Conservation (phyloP, 2,797 vertebrate species). For the Bucorvus abyssinicus region DNA sequence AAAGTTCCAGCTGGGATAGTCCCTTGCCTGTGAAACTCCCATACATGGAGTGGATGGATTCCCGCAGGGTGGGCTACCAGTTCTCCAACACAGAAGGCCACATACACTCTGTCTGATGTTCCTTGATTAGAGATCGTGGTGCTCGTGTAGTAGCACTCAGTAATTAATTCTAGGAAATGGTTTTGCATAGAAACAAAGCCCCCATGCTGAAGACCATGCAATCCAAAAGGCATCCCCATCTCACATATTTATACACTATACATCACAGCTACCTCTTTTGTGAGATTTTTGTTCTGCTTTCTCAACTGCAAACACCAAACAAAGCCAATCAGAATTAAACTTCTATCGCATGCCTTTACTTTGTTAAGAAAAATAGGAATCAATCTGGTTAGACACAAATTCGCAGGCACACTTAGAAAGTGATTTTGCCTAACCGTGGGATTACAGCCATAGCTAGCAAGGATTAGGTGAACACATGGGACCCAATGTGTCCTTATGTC, state of each 20-base stretch:
- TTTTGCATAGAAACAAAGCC: not conserved
- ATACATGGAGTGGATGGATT: too few species aligned
- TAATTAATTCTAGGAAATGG: not conserved
- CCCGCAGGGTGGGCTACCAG: not conserved
- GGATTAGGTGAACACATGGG: not conserved
- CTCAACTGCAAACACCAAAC: not conserved
- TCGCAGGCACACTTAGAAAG: not conserved
- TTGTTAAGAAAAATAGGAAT: not conserved
- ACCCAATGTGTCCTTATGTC: not conserved
- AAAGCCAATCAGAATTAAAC: not conserved
- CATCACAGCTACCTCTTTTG: not conserved
- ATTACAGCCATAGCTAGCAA: not conserved
- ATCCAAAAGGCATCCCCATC: not conserved
- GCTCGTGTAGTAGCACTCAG: not conserved
- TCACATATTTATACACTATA: not conserved
- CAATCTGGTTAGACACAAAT: not conserved
- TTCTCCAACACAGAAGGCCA: not conserved
- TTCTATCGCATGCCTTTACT: not conserved
- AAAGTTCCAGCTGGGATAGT: not conserved
- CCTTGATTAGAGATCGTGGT: accelerated
- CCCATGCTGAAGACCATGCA: not conserved
- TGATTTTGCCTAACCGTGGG: not conserved
- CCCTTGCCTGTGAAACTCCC: not conserved
- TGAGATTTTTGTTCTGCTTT: not conserved
- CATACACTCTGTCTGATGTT: not conserved